These are phyloP conservation scores for Pedionomus torquatus DNA, from an alignment of 2,113 vertebrate species.

Conservation along the genomic window DNA sequence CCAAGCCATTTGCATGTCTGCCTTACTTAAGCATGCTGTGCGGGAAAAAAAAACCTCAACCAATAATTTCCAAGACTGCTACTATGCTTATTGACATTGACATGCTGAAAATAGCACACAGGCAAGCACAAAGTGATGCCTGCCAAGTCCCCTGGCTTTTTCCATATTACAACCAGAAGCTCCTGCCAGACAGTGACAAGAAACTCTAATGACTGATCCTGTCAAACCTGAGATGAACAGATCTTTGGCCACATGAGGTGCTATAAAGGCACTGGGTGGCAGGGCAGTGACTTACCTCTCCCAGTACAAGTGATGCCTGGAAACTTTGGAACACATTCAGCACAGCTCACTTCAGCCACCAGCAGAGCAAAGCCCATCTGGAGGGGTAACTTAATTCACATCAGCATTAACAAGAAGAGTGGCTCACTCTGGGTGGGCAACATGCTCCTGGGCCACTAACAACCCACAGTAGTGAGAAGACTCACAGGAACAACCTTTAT, in stretches of 20 bases:
- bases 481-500: rapidly evolving
- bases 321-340: background rate
- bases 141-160: background rate
- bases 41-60: background rate
- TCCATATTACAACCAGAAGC: background rate
- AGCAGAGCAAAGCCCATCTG: background rate
- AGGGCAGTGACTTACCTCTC: background rate
- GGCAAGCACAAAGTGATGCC: background rate
- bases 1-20: background rate
- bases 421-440: background rate
- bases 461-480: background rate
- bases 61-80: background rate
- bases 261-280: background rate
- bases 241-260: background rate
- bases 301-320: background rate
- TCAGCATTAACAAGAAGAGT: rapidly evolving
- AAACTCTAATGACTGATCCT: background rate
- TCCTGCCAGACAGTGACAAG: background rate
- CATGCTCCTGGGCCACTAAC: rapidly evolving
- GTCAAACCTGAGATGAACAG: rapidly evolving
- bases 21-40: background rate
- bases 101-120: background rate
- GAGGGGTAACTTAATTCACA: background rate
- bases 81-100: background rate
- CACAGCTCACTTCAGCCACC: background rate